Evolutionary conservation across 2,113 vertebrate species (phyloP), one percentile per base, ranked within the genome.

Genomic region (Dipodomys stephensi): DNA sequence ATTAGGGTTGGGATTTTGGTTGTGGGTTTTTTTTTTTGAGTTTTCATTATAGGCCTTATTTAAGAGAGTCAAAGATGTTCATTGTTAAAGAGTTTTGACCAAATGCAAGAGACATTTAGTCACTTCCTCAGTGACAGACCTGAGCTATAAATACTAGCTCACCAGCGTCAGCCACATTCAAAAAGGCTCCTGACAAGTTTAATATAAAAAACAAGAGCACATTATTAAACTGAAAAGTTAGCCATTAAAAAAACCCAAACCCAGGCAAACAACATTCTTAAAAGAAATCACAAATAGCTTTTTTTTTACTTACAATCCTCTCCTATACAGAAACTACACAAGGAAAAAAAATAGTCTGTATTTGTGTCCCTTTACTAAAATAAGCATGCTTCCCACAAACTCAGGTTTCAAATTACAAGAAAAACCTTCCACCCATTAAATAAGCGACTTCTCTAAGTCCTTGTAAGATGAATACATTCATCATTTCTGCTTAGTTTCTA

Each of bases 1-100:
- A 92, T 64, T 80, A 57, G 25, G 67, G 53, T 57, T 57, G 53
- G 53, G 53, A 39, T 39, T 39, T 57, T 57, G 53, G 53, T 57
- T 57, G 49, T 9, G 12, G 53, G 53, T 57, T 57, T 57, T 57
- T 57, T 93, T 95, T 53, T 86, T 95, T 87, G 1, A 77, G 69
- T 73, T 82, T 95, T 94, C 88, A 80, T 62, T 89, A 64, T 6
- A 76, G 10, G 74, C 82, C 94, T 95, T 94, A 10, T 95, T 97
- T 91, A 74, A 78, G 87, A 77, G 46, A 96, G 79, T 97, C 95
- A 97, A 98, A 98, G 97, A 96, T 82, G 76, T 44, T 92, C 97
- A 98, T 98, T 98, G 98, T 98, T 97, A 13, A 3, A 4, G 6
- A 46, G 95, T 84, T 92, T 84, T 96, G 94, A 97, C 92, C 79